Percentiles rank a stretch among this genome's conserved stretches.
Conservation (phyloP, 2,888 invertebrate species). For the Tortrix viridana region DNA sequence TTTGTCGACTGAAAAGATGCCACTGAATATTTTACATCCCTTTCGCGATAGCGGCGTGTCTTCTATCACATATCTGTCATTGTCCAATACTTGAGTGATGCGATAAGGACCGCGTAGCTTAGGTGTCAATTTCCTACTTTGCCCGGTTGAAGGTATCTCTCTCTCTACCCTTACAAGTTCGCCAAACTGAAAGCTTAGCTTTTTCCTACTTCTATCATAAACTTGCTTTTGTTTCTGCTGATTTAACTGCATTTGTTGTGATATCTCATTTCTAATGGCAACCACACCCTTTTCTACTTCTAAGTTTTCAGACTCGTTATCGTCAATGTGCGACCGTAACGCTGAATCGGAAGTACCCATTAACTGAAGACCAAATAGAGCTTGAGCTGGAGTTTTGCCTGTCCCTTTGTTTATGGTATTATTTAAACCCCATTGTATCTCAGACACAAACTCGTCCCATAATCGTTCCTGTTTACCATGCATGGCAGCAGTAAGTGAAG, state of each 20-base stretch:
- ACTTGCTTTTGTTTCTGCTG: conserved; percentile 6
- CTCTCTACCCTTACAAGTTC: conserved; percentile 29
- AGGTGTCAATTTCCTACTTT: conserved; percentile 29
- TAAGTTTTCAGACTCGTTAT: not conserved
- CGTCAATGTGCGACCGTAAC: not conserved
- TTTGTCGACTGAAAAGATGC: conserved; percentile 25
- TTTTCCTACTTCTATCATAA: conserved; percentile 4
- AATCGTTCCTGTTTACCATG: conserved; percentile 11
- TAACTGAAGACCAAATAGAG: conserved; percentile 21
- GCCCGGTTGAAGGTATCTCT: conserved; percentile 21
- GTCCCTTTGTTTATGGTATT: conserved; percentile 30
- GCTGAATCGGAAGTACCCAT: not conserved
- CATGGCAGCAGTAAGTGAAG: conserved; percentile 12
- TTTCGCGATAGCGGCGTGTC: conserved; percentile 31
- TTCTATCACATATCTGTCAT: conserved; percentile 28
- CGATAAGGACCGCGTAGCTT: conserved; percentile 29
- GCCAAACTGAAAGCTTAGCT: not conserved
- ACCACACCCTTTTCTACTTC: too few species aligned
- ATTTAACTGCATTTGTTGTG: not conserved
- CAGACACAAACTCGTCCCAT: conserved; percentile 27
- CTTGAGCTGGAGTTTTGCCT: conserved; percentile 22
- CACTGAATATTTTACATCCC: conserved; percentile 1
- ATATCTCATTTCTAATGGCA: conserved; percentile 1
- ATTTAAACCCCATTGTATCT: conserved; percentile 33
- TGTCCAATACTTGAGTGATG: conserved; percentile 9